Conservation (phyloP, 2,888 invertebrate genomes). For the Elmis aenea region DNA sequence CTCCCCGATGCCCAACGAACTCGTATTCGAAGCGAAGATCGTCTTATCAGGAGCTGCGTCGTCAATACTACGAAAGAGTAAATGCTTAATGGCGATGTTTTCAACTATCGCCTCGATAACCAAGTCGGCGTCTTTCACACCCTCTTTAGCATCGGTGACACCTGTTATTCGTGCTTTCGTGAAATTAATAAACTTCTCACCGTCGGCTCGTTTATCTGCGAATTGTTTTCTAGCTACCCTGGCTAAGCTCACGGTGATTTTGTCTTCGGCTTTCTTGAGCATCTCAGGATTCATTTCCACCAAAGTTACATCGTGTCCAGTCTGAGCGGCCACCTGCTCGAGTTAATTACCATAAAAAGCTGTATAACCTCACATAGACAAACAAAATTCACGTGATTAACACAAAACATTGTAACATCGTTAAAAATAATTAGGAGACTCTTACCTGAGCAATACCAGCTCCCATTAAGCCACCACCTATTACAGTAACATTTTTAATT, state of each 20-base stretch:
- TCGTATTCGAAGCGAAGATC: conserved; percentile 85
- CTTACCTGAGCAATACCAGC: conserved; percentile 84
- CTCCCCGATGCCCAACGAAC: conserved; percentile 77
- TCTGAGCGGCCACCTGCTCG: conserved; percentile 73
- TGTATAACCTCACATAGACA: too few relatives aligned
- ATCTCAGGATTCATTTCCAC: conserved; percentile 72
- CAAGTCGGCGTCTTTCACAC: conserved; percentile 64
- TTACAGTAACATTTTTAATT: conserved; percentile 75
- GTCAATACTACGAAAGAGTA: conserved; percentile 70
- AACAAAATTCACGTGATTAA: too few relatives aligned
- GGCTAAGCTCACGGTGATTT: conserved; percentile 64
- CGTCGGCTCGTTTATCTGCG: conserved; percentile 62
- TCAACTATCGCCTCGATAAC: conserved; percentile 86
- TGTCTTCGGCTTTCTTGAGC: conserved; percentile 65
- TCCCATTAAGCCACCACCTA: conserved; percentile 86
- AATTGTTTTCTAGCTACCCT: conserved; percentile 74
- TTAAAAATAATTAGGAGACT: too few relatives aligned
- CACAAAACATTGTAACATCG: not conserved
- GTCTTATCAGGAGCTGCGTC: conserved; percentile 66
- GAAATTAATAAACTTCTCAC: conserved; percentile 61
- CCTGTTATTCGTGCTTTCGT: conserved; percentile 58
- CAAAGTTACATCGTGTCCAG: conserved; percentile 76
- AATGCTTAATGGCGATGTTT: conserved; percentile 64
- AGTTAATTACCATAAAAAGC: too few relatives aligned
- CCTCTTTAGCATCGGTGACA: conserved; percentile 56